Evolutionary conservation across 2,797 vertebrate genomes (phyloP).

Genomic region (Paedocypris micromegethes): DNA sequence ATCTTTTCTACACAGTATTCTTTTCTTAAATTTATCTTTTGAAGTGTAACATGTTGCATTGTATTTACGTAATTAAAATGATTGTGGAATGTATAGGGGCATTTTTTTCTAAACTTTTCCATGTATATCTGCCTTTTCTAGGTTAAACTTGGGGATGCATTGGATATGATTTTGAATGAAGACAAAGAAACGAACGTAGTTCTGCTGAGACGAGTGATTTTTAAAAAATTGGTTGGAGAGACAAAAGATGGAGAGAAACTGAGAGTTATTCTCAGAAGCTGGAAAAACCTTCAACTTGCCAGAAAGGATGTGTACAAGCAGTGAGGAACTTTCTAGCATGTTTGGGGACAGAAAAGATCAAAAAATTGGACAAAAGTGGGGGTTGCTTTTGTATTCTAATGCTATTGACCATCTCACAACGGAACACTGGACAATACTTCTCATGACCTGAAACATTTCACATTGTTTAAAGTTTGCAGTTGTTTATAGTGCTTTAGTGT

Average conservation of each 20-base stretch:
- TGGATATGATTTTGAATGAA: slow-evolving; percentile 83
- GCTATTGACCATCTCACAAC: neutral
- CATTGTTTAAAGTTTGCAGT: slow-evolving; percentile 1
- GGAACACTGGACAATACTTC: neutral
- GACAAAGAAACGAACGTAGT: slow-evolving; percentile 74
- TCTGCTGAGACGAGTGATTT: slow-evolving; percentile 79
- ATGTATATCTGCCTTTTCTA: slow-evolving; percentile 52
- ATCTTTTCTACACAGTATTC: too few species aligned
- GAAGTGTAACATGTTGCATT: too few species aligned
- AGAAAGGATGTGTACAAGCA: slow-evolving; percentile 67
- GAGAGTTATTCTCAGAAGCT: slow-evolving; percentile 80
- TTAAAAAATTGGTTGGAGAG: slow-evolving; percentile 71
- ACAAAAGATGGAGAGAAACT: slow-evolving; percentile 73
- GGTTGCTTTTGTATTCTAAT: neutral
- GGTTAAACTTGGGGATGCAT: slow-evolving; percentile 86
- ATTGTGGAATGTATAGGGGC: too few species aligned
- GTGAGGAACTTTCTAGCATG: slow-evolving; percentile 33
- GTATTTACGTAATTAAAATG: too few species aligned
- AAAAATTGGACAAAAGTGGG: neutral
- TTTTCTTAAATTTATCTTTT: too few species aligned
- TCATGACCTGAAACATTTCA: neutral
- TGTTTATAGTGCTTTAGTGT: too few species aligned
- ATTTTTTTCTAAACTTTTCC: too few species aligned
- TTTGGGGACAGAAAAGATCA: neutral
- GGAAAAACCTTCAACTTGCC: slow-evolving; percentile 80